Evolutionary conservation across 2,888 invertebrate species (phyloP).

Genomic region (Teleiodes luculella): DNA sequence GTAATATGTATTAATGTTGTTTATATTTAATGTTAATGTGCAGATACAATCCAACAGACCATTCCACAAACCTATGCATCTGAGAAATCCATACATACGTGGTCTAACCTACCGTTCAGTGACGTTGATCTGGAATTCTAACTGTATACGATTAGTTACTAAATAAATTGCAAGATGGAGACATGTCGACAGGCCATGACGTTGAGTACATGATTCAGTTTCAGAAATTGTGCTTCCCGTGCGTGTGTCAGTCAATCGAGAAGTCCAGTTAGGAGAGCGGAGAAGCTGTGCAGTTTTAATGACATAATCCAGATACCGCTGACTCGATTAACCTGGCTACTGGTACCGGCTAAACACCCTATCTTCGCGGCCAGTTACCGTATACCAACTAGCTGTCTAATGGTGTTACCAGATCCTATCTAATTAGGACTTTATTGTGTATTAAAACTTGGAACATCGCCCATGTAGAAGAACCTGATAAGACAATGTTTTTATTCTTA

Average conservation of each 20-base stretch:
- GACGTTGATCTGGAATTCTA: not conserved
- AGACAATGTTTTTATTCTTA: not conserved
- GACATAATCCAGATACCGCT: slow-evolving; percentile 70
- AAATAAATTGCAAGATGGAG: not conserved
- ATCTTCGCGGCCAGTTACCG: slow-evolving; percentile 48
- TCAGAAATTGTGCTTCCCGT: not conserved
- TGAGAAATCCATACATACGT: too few relatives aligned
- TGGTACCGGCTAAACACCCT: slow-evolving; percentile 52
- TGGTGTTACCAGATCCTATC: slow-evolving; percentile 19
- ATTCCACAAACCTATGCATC: too few relatives aligned
- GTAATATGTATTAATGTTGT: too few relatives aligned
- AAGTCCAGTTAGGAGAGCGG: slow-evolving; percentile 57
- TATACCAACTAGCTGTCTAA: slow-evolving; percentile 32
- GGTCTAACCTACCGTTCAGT: not conserved
- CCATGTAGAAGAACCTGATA: not conserved
- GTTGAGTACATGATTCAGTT: slow-evolving; percentile 1
- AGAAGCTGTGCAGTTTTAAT: slow-evolving; percentile 67
- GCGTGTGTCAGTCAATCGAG: not conserved
- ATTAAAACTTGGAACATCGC: not conserved
- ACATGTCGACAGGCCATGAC: not conserved
- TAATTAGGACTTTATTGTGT: not conserved
- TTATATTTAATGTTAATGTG: too few relatives aligned
- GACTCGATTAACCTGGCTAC: slow-evolving; percentile 66
- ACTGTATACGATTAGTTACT: not conserved
- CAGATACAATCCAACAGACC: too few relatives aligned